phyloP scores from a whole-genome alignment of 1,140 invertebrate species.

The Brachionus sp. region DNA sequence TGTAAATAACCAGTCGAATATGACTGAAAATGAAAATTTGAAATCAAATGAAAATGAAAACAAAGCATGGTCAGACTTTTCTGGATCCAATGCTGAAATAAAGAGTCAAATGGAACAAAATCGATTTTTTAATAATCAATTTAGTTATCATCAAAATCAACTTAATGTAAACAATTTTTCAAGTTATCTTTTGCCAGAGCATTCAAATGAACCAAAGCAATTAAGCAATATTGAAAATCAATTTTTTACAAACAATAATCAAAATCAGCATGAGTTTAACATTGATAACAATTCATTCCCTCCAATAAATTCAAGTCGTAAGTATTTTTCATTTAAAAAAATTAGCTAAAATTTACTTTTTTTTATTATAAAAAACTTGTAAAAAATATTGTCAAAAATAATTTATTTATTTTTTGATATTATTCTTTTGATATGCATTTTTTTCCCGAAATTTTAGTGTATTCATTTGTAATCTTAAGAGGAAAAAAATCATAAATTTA shows the following conservation, averaged over 20 bases:
- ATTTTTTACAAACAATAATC: background rate
- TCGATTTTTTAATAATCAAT: constrained; percentile 2
- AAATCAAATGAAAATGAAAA: background rate
- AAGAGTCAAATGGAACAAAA: background rate
- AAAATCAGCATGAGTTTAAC: background rate
- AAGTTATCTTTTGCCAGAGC: background rate
- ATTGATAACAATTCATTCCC: background rate
- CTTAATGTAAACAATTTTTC: constrained; percentile 4
- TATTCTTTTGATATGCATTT: too few species aligned
- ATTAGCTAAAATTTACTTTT: too few species aligned
- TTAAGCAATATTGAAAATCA: constrained; percentile 4
- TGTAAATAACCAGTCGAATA: background rate
- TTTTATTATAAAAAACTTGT: too few species aligned
- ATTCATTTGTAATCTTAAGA: too few species aligned
- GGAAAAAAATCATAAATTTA: too few species aligned
- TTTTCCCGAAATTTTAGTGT: too few species aligned
- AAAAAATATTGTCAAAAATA: too few species aligned
- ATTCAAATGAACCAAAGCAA: background rate
- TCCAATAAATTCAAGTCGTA: constrained; percentile 9
- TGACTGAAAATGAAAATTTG: background rate
- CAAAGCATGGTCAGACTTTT: background rate
- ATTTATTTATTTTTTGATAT: too few species aligned
- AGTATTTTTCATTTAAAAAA: background rate
- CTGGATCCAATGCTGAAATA: background rate
- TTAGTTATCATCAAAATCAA: background rate